Conservation (phyloP, 2,888 invertebrate genomes). For the Stenotaenia linearis region DNA sequence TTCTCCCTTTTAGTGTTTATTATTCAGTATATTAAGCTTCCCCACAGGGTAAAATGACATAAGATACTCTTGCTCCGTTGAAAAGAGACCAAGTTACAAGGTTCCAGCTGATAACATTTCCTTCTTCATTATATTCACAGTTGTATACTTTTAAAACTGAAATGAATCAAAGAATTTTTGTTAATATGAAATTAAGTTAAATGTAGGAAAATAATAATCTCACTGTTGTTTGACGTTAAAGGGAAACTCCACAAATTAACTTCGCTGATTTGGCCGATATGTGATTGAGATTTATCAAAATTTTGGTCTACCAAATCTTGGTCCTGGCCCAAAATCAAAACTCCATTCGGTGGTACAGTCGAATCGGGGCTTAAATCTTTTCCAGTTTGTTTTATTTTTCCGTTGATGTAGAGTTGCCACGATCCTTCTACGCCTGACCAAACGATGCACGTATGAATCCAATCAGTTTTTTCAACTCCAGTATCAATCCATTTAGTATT, state of each 20-base stretch:
- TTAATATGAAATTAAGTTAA: background rate
- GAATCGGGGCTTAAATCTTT: background rate
- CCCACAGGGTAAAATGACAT: background rate
- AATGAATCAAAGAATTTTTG: background rate
- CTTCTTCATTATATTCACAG: background rate
- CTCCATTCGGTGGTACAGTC: background rate
- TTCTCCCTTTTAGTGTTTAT: background rate
- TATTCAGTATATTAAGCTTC: background rate
- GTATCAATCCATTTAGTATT: background rate
- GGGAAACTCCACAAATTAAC: background rate
- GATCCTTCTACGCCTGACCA: background rate
- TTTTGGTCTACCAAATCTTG: background rate
- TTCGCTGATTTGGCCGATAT: background rate
- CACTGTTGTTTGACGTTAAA: background rate
- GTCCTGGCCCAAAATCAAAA: background rate
- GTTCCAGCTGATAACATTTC: constrained; percentile 13
- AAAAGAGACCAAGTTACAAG: background rate
- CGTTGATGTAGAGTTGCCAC: background rate
- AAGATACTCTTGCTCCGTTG: background rate
- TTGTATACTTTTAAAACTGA: background rate
- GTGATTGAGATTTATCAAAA: background rate
- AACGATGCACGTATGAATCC: background rate
- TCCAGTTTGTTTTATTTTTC: background rate
- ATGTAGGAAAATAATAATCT: background rate
- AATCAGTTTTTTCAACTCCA: background rate